Base-by-base conservation (phyloP, 2,888 invertebrate species). In the Agrochola lota region DNA sequence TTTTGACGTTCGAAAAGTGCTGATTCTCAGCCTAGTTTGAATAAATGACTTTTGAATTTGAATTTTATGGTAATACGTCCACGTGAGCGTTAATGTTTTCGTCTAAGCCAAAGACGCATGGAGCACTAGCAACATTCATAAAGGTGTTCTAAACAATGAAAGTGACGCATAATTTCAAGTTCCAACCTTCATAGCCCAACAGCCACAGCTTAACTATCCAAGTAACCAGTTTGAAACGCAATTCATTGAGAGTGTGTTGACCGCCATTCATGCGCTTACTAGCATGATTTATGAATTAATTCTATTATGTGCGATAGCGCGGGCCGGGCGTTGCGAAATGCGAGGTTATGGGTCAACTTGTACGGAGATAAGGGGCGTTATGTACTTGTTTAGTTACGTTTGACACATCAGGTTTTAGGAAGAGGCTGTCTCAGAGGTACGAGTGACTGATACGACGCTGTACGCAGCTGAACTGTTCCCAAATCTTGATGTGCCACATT, bases 211-310 rank as follows among this genome's bases (percentile, higher is more conserved):
- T 68, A 62, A 80, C 84, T 73, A 68, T 72, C 55, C 60, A 74
- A 78, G 72, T 63, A 85, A 86, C 78, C 81, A 81, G 85, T 86
- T 86, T 71, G 30, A 60, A 79, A 80, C 71, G 77, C 83, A 84
- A 77, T 86, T 87, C 87, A 90, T 88, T 87, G 83, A 86, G 78
- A 80, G 90, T 87, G 72, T 87, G 87, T 84, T 86, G 87, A 85
- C 85, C 84, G 71, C 85, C 89, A 90, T 90, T 89, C 88, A 87
- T 87, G 71, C 80, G 74, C 71, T 77, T 82, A 81, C 81, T 68
- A 77, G 74, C 74, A 85, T 91, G 91, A 91, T 91, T 89, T 91
- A 91, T 91, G 91, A 89, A 90, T 90, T 89, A 89, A 90, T 89
- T 81, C 87, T 81, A 87, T 89, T 89, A 89, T 90, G 63, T 63